These are phyloP conservation scores for Harpagus bidentatus DNA, from an alignment of 2,113 vertebrate species.

Conservation along the genomic window DNA sequence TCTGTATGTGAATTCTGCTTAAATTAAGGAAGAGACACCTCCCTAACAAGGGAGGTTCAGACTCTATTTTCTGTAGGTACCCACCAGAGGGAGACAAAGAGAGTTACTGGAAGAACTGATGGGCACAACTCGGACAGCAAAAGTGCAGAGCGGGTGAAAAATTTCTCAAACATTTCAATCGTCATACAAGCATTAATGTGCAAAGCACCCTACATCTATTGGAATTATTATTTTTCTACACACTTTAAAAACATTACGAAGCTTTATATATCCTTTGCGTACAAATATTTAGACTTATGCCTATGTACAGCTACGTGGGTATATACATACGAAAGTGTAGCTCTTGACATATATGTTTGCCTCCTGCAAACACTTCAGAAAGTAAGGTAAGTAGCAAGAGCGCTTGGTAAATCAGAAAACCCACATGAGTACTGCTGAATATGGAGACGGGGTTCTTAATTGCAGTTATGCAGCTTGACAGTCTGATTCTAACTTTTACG, in stretches of 20 bases:
- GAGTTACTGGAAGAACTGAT: background rate
- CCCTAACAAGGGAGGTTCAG: background rate
- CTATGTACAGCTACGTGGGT: background rate
- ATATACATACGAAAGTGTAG: background rate
- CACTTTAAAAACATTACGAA: background rate
- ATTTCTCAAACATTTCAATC: background rate
- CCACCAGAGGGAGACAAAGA: background rate
- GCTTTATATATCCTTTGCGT: background rate
- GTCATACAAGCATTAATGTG: background rate
- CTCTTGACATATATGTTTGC: background rate
- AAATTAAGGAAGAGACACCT: background rate
- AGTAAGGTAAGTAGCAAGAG: background rate
- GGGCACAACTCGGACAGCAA: background rate
- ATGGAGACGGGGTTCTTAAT: background rate
- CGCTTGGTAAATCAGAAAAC: background rate
- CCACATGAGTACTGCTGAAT: background rate
- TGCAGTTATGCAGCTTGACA: conserved; percentile 9
- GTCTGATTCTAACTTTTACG: background rate
- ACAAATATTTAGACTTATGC: background rate
- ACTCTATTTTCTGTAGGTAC: background rate
- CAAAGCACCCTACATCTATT: background rate
- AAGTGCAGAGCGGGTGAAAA: background rate
- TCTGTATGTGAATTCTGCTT: background rate
- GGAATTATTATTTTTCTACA: background rate
- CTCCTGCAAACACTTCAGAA: background rate